Conservation (phyloP, 2,888 invertebrate species). For the Drosophila lacicola region DNA sequence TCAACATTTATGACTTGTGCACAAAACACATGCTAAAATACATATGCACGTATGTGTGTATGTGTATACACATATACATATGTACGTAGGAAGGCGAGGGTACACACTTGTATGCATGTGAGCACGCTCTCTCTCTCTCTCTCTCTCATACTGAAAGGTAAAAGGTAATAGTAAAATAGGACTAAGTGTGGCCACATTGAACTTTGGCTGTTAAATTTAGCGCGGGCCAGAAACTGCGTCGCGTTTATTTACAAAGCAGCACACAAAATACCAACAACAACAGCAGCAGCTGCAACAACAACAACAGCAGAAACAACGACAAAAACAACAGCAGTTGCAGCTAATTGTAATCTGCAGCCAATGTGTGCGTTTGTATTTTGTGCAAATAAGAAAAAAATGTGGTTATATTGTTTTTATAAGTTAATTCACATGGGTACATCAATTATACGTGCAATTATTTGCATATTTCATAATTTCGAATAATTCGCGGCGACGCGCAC, state of each 20-base stretch:
- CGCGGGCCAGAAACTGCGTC: slow-evolving; percentile 61
- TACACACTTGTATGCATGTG: neutral
- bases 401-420: slow-evolving; percentile 22
- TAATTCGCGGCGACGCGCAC: slow-evolving; percentile 34
- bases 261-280: slow-evolving; percentile 21
- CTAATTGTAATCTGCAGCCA: slow-evolving; percentile 50
- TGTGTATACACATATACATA: slow-evolving; percentile 2
- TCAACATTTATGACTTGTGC: slow-evolving; percentile 39
- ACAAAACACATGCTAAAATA: slow-evolving; percentile 28
- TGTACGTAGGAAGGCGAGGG: neutral
- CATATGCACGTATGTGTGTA: slow-evolving; percentile 2
- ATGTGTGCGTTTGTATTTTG: slow-evolving; percentile 24
- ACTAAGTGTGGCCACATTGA: slow-evolving; percentile 51
- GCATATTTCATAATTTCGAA: slow-evolving; percentile 38
- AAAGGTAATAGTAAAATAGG: slow-evolving; percentile 40
- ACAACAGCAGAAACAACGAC: slow-evolving; percentile 9
- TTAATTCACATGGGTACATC: slow-evolving; percentile 39
- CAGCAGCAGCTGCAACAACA: slow-evolving; percentile 1
- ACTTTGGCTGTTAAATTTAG: slow-evolving; percentile 73
- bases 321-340: slow-evolving; percentile 21
- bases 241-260: slow-evolving; percentile 63
- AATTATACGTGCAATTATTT: slow-evolving; percentile 70
- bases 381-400: slow-evolving; percentile 43
- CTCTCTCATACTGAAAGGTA: neutral
- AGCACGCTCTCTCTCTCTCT: neutral